A percentile compares a stretch with the other conserved stretches of the same genome.
phyloP scores from a whole-genome alignment of 1,140 invertebrate genomes.

The Olivierus martensii region DNA sequence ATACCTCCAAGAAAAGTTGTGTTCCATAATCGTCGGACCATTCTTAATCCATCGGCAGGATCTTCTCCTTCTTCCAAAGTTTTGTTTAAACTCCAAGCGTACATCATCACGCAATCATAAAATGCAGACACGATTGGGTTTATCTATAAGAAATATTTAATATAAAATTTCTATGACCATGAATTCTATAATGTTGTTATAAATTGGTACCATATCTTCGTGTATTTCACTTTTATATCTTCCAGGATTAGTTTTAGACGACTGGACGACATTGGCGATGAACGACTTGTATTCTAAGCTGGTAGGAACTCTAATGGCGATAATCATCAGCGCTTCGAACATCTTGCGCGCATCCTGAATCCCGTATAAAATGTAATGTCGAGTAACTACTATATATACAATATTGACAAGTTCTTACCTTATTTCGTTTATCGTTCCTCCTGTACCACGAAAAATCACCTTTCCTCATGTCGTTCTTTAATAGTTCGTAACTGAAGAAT shows the following conservation, averaged over 20 bases:
- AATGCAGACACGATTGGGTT: slow-evolving; percentile 71
- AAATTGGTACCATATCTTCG: neutral
- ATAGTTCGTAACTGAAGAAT: slow-evolving; percentile 73
- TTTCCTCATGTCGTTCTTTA: slow-evolving; percentile 35
- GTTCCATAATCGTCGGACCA: slow-evolving; percentile 79
- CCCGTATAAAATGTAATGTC: neutral
- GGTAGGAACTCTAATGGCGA: slow-evolving; percentile 7
- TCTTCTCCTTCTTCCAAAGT: slow-evolving; percentile 60
- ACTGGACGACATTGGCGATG: slow-evolving; percentile 4
- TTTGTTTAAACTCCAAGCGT: slow-evolving; percentile 81
- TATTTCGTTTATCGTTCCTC: slow-evolving; percentile 14
- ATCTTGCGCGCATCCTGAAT: slow-evolving; percentile 13
- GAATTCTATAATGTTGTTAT: neutral
- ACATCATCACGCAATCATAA: slow-evolving; percentile 83
- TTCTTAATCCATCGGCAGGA: slow-evolving; percentile 29
- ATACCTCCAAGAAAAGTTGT: slow-evolving; percentile 44
- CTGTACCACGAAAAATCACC: slow-evolving; percentile 18
- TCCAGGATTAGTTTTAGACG: neutral
- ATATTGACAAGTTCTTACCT: neutral
- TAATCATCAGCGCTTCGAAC: slow-evolving; percentile 15
- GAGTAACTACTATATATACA: no score
- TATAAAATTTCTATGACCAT: neutral
- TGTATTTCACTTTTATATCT: neutral
- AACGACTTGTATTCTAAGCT: slow-evolving; percentile 9
- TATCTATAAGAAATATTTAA: slow-evolving; percentile 3